A percentile compares a stretch with the other conserved stretches of the same genome.
These are phyloP conservation scores for Ceratotherium simum DNA, from an alignment of 2,113 vertebrate genomes.

Conservation along the genomic window DNA sequence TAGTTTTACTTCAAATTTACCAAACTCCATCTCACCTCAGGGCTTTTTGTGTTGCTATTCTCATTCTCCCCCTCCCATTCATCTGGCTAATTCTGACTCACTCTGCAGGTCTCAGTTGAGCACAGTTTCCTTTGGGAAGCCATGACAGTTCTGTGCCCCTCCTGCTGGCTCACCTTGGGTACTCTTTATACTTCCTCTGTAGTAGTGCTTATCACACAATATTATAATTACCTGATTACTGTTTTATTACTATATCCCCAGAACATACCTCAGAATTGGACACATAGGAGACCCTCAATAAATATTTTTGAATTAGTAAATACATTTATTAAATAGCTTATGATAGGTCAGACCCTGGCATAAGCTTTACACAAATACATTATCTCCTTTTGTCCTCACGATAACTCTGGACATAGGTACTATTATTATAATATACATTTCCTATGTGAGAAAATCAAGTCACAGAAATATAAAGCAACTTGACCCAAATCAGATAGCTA, in stretches of 20 bases:
- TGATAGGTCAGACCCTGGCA: not conserved
- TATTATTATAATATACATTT: not conserved
- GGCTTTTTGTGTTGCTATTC: not conserved
- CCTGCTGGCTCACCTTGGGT: not conserved
- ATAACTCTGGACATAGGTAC: not conserved
- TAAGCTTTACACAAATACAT: not conserved
- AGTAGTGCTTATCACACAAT: not conserved
- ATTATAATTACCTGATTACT: not conserved
- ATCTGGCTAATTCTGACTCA: not conserved
- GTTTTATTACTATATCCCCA: not conserved
- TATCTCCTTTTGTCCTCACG: not conserved
- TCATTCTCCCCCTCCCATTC: not conserved
- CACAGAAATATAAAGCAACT: not conserved
- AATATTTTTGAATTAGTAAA: slow-evolving; percentile 11
- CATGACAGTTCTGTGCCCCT: not conserved
- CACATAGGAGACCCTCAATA: not conserved
- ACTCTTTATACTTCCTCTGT: not conserved
- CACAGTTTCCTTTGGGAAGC: not conserved
- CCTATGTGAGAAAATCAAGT: not conserved
- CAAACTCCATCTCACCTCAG: not conserved
- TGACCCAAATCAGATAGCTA: not conserved
- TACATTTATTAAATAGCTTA: not conserved
- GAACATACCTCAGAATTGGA: not conserved
- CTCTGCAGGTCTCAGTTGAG: not conserved
- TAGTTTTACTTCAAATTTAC: not conserved